These are phyloP conservation scores for Orthonevra nobilis DNA, from an alignment of 2,888 invertebrate genomes.

Conservation along the genomic window DNA sequence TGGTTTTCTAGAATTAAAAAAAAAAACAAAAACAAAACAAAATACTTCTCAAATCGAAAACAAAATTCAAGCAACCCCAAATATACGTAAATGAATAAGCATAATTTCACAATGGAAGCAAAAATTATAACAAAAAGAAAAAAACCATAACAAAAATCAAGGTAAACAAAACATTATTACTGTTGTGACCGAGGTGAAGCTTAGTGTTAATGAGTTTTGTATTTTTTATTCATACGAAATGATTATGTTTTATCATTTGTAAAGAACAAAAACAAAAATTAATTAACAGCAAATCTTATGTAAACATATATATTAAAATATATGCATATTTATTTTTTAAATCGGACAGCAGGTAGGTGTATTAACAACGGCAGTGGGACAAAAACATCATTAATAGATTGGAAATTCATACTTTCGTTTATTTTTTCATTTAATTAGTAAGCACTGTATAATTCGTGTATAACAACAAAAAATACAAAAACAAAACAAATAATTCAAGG, in stretches of 20 bases:
- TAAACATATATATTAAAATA: no score
- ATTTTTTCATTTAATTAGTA: constrained; percentile 18
- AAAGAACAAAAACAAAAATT: constrained; percentile 17
- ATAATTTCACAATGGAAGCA: not conserved
- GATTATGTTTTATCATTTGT: constrained; percentile 3
- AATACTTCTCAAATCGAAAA: no score
- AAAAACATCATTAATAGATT: constrained; percentile 29
- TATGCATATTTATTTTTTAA: constrained; percentile 17
- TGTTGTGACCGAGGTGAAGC: constrained; percentile 46
- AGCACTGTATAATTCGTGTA: constrained; percentile 46
- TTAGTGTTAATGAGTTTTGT: constrained; percentile 19
- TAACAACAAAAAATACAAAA: constrained; percentile 9
- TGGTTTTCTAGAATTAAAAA: no score
- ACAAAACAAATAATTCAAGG: constrained; percentile 29
- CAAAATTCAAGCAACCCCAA: not conserved
- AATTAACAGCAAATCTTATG: constrained; percentile 35
- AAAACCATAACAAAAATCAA: not conserved
- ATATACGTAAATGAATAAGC: constrained; percentile 1
- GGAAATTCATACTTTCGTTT: no score
- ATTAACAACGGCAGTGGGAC: constrained; percentile 66
- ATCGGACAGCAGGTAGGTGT: constrained; percentile 57
- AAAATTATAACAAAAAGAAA: not conserved
- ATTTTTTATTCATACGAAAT: not conserved
- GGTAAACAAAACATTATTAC: not conserved
- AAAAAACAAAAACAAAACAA: not conserved